Percentiles rank a stretch among this genome's conserved stretches.
phyloP scores from a whole-genome alignment of 2,888 invertebrate species.

The Clusia tigrina region DNA sequence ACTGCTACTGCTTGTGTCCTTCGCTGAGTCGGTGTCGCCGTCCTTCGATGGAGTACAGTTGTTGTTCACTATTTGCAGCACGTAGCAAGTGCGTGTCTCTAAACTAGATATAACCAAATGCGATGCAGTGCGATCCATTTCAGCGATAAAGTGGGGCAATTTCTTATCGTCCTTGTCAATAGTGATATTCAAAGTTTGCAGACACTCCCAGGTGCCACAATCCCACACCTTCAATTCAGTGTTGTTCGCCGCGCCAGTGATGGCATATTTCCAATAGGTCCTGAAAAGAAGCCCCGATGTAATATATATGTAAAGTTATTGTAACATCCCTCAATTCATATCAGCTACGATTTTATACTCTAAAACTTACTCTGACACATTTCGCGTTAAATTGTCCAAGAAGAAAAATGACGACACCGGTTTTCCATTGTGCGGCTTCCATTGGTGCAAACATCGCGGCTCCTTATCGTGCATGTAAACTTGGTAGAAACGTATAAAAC shows the following conservation, averaged over 20 bases:
- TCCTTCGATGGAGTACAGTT: slow-evolving; percentile 55
- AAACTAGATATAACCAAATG: slow-evolving; percentile 90
- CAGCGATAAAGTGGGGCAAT: slow-evolving; percentile 66
- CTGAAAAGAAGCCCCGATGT: no score
- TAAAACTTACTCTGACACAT: slow-evolving; percentile 76
- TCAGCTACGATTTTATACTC: background rate
- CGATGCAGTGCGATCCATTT: slow-evolving; percentile 83
- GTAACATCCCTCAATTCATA: background rate
- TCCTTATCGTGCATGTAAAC: slow-evolving; percentile 76
- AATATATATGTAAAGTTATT: no score
- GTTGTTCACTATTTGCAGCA: slow-evolving; percentile 76
- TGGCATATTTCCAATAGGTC: slow-evolving; percentile 91
- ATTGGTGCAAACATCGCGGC: slow-evolving; percentile 87
- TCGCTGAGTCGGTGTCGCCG: slow-evolving; percentile 19
- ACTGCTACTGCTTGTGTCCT: slow-evolving; percentile 17
- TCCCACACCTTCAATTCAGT: slow-evolving; percentile 93
- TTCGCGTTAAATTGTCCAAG: slow-evolving; percentile 88
- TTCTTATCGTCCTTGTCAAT: slow-evolving; percentile 55
- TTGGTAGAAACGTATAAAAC: slow-evolving; percentile 92
- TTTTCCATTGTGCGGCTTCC: slow-evolving; percentile 91
- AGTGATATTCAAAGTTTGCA: slow-evolving; percentile 82
- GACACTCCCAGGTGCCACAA: slow-evolving; percentile 92
- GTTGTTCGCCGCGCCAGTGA: slow-evolving; percentile 91
- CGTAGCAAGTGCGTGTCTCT: slow-evolving; percentile 82
- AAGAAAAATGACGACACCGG: slow-evolving; percentile 91